These are phyloP conservation scores for Pocillopora verrucosa DNA, from an alignment of 64 coral and sea anemone genomes.

Conservation along the genomic window DNA sequence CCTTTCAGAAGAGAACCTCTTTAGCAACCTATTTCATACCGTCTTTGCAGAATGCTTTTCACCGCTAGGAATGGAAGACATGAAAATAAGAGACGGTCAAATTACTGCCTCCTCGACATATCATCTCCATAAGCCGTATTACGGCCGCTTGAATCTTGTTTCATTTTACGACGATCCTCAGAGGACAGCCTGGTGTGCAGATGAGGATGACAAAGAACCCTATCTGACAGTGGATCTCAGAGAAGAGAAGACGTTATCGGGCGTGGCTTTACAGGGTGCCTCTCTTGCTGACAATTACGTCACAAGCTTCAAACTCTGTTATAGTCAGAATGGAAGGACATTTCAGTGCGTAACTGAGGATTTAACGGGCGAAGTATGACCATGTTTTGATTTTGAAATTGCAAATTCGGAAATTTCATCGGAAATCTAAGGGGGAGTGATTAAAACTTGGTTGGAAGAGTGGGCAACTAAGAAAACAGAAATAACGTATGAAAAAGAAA, in stretches of 20 bases:
- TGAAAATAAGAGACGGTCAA: conserved; percentile 89
- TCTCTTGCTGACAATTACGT: conserved; percentile 90
- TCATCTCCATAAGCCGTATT: conserved; percentile 81
- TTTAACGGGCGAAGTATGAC: conserved; percentile 75
- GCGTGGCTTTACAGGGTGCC: conserved; percentile 87
- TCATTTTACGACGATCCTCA: conserved; percentile 91
- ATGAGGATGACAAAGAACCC: conserved; percentile 86
- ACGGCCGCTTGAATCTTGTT: conserved; percentile 84
- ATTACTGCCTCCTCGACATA: conserved; percentile 82
- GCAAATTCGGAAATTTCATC: background rate
- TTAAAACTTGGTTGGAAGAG: no score
- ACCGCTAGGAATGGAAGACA: conserved; percentile 94
- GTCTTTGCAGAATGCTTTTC: conserved; percentile 82
- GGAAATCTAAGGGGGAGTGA: background rate
- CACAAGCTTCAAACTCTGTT: conserved; percentile 91
- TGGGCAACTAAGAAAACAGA: no score
- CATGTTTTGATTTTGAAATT: background rate
- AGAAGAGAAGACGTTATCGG: conserved; percentile 91
- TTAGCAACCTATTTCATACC: background rate
- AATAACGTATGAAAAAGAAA: no score
- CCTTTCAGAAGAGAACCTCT: no score
- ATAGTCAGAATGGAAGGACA: conserved; percentile 85
- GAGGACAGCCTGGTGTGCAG: conserved; percentile 92
- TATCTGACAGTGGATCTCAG: conserved; percentile 87
- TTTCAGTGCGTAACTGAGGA: conserved; percentile 80